Evolutionary conservation across 2,888 invertebrate genomes (phyloP), one percentile per base, ranked within the genome.

Genomic region (Cheilosia soror): DNA sequence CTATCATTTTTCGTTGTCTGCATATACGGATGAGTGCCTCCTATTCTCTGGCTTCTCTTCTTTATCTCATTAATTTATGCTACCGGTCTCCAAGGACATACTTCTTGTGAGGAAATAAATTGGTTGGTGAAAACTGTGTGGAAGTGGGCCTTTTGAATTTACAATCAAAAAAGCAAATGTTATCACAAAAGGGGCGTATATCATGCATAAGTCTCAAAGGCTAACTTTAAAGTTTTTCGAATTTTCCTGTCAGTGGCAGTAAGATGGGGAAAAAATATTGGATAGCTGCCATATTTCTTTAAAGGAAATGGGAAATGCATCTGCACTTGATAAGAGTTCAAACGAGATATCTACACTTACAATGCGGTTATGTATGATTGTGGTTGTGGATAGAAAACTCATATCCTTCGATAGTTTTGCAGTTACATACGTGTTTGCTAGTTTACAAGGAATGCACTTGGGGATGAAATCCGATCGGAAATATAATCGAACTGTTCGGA

Each of bases 1-100:
- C 65, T 75, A 79, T 75, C 75, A 84, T 84, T 84, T 84, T 79
- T 71, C 57, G 58, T 69, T 84, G 73, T 84, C 75, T 84, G 27
- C 25, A 55, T 60, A 51, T 62, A 47, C 73, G 47, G 47, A 47
- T 71, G 65, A 69, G 65, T 27, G 73, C 51, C 47, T 55, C 40
- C 27, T 58, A 47, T 53, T 33, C 44, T 55, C 33, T 6, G 13
- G 15, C 40, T 40, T 44, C 29, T 9, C 15, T 57, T 20, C 55
- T 68, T 68, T 66, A 68, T 66, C 73, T 78, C 72, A 75, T 84
- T 79, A 75, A 75, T 84, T 84, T 79, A 79, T 79, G 55, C 44
- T 47, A 27, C 40, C 66, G 51, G 29, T 73, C 37, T 53, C 7
- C 75, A 84, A 84, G 79, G 79, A 71, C 69, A 37, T 20, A 20